These are phyloP conservation scores for Bucco capensis DNA, from an alignment of 2,113 vertebrate genomes.

Conservation along the genomic window DNA sequence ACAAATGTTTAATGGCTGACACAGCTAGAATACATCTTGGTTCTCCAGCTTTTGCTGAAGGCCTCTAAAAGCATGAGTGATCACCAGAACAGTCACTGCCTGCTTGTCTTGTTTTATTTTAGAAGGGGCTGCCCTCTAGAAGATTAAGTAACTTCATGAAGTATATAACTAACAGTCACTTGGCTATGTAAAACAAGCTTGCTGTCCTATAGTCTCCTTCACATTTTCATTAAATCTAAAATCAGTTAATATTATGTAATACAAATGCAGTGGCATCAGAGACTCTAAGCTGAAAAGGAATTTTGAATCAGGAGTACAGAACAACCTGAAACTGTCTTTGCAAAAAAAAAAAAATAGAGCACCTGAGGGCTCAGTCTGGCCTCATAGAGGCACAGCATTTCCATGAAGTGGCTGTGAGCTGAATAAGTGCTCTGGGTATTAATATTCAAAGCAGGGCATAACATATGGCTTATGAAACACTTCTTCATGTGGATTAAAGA, in stretches of 20 bases:
- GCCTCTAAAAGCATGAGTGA: neutral
- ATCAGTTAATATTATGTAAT: constrained; percentile 48
- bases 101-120: neutral
- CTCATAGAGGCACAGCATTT: neutral
- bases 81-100: neutral
- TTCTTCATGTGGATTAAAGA: constrained; percentile 47
- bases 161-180: constrained; percentile 15
- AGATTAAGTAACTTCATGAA: constrained; percentile 15
- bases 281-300: constrained; percentile 19
- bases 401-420: constrained; percentile 32
- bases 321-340: neutral
- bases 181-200: constrained; percentile 5
- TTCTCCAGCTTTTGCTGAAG: neutral
- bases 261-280: constrained; percentile 13
- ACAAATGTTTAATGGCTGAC: neutral
- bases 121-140: neutral
- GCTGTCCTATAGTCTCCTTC: constrained; percentile 25
- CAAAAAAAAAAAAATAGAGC: neutral
- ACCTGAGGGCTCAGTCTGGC: neutral
- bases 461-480: constrained; percentile 41
- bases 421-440: constrained; percentile 26
- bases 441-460: constrained; percentile 54
- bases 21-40: neutral
- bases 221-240: constrained; percentile 36
- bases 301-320: constrained; percentile 32